These are phyloP conservation scores for Chionis minor DNA, from an alignment of 2,113 vertebrate genomes.

Conservation along the genomic window DNA sequence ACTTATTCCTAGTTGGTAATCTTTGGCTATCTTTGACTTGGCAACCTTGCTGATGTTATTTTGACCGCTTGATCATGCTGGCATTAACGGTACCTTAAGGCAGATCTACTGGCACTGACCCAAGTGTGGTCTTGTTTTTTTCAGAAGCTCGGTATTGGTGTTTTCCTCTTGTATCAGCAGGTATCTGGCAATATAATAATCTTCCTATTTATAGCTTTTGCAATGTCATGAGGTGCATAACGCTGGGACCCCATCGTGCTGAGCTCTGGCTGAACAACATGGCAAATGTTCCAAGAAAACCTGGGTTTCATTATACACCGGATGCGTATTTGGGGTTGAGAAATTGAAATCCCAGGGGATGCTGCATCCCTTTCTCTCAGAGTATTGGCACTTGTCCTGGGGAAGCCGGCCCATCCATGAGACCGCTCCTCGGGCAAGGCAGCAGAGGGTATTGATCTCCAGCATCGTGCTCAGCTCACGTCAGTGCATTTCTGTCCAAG, in stretches of 20 bases:
- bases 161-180: constrained; percentile 11
- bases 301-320: neutral
- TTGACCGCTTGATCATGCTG: neutral
- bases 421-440: neutral
- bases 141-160: neutral
- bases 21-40: neutral
- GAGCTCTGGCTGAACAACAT: neutral
- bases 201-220: neutral
- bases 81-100: neutral
- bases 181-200: neutral
- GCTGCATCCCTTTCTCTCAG: neutral
- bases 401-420: neutral
- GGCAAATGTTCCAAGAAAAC: neutral
- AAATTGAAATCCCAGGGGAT: neutral
- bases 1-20: neutral
- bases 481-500: neutral
- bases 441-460: neutral
- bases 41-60: neutral
- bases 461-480: neutral
- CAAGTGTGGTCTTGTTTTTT: neutral
- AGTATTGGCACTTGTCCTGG: neutral
- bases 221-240: neutral
- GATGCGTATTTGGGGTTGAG: neutral
- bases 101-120: neutral
- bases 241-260: neutral